phyloP scores from a whole-genome alignment of 2,113 vertebrate genomes.

The Capra hircus region DNA sequence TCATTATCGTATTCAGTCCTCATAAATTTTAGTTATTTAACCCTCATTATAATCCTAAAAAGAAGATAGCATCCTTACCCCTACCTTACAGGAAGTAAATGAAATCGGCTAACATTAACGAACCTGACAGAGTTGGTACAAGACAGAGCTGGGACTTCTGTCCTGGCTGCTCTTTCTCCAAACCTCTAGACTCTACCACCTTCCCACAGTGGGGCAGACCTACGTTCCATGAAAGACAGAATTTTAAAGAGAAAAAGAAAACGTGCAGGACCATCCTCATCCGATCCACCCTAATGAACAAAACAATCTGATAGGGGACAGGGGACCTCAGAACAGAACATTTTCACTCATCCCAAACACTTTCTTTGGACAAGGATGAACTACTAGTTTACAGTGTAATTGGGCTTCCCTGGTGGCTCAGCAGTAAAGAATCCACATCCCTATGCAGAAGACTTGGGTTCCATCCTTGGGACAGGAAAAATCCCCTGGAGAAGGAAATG shows the following conservation, averaged over 20 bases:
- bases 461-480: not conserved
- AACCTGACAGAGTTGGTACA: not conserved
- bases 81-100: not conserved
- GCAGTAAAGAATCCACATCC: not conserved
- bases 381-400: not conserved
- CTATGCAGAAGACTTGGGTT: not conserved
- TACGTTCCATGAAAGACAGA: not conserved
- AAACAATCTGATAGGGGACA: not conserved
- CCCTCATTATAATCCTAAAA: not conserved
- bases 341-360: not conserved
- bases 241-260: not conserved
- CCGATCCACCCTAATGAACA: not conserved
- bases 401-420: not conserved
- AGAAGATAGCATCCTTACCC: not conserved
- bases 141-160: not conserved
- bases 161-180: not conserved
- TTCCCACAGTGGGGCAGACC: not conserved
- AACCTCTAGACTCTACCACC: not conserved
- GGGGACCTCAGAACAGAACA: not conserved
- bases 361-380: not conserved
- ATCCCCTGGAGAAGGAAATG: not conserved
- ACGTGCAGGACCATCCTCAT: not conserved
- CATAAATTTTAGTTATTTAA: not conserved
- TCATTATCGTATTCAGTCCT: not conserved
- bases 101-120: not conserved